A percentile compares a stretch with the other conserved stretches of the same genome.
phyloP scores from a whole-genome alignment of 2,113 vertebrate genomes.

The Elephas maximus region DNA sequence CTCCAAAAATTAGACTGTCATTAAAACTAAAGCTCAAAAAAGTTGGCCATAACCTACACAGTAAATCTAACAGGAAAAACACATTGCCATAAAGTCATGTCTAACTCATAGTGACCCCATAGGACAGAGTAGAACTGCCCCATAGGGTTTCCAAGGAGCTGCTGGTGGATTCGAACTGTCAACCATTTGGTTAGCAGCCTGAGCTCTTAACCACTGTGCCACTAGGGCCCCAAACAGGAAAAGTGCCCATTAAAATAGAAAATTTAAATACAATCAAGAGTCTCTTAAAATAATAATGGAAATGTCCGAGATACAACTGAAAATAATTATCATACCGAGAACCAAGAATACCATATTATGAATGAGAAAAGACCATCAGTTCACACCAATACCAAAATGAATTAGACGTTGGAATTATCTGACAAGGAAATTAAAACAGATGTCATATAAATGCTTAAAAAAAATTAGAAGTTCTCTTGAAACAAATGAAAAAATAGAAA shows the following conservation, averaged over 20 bases:
- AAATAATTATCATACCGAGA: background rate
- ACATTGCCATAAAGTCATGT: too few relatives aligned
- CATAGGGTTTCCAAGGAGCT: too few relatives aligned
- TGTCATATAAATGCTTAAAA: constrained; percentile 23
- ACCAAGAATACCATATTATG: background rate
- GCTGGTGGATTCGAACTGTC: too few relatives aligned
- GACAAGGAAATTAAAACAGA: background rate
- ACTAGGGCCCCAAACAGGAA: too few relatives aligned
- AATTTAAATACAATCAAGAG: background rate
- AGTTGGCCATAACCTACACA: background rate
- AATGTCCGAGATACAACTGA: background rate
- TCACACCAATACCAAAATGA: background rate
- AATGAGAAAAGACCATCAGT: background rate
- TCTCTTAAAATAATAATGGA: background rate
- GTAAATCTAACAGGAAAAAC: too few relatives aligned
- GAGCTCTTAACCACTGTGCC: too few relatives aligned
- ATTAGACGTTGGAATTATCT: background rate
- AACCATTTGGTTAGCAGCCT: too few relatives aligned
- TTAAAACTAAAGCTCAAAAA: background rate
- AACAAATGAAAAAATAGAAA: constrained; percentile 27
- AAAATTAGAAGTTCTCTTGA: background rate
- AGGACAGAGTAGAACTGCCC: too few relatives aligned
- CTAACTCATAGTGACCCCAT: too few relatives aligned
- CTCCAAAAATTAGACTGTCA: background rate
- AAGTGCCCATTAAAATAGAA: background rate